These are phyloP conservation scores for Drosophila borborema DNA, from an alignment of 2,888 invertebrate genomes.

Conservation along the genomic window DNA sequence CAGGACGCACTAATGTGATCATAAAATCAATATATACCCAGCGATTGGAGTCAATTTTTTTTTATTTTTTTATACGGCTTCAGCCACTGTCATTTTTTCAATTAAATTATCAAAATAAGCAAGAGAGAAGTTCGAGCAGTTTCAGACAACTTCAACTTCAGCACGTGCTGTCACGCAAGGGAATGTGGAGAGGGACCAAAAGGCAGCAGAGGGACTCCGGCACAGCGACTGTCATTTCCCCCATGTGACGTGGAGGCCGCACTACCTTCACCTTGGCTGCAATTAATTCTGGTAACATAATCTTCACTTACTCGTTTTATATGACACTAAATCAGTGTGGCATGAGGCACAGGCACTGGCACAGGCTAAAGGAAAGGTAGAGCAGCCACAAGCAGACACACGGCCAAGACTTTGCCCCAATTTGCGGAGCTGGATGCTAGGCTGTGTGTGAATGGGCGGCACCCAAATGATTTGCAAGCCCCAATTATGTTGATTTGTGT, in stretches of 20 bases:
- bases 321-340: conserved; percentile 79
- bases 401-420: conserved; percentile 19
- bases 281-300: conserved; percentile 82
- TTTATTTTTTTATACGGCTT: conserved; percentile 51
- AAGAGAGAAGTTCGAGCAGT: conserved; percentile 35
- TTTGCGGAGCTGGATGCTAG: conserved; percentile 17
- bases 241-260: conserved; percentile 25
- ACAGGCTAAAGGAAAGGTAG: neutral
- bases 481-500: conserved; percentile 54
- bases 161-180: conserved; percentile 71
- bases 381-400: neutral
- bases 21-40: conserved; percentile 51
- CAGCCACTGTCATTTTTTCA: conserved; percentile 71
- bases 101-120: conserved; percentile 75
- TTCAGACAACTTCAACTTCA: conserved; percentile 50
- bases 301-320: conserved; percentile 81
- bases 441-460: conserved; percentile 51
- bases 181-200: neutral
- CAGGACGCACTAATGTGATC: conserved; percentile 20
- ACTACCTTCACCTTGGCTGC: conserved; percentile 77
- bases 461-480: conserved; percentile 44
- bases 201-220: neutral
- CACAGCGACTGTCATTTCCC: conserved; percentile 16
- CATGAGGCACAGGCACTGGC: conserved; percentile 26
- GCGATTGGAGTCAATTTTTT: conserved; percentile 54